Percentiles rank a stretch among this genome's conserved stretches.
Evolutionary conservation across 2,113 vertebrate genomes (phyloP).

Genomic region (Cacatua alba): DNA sequence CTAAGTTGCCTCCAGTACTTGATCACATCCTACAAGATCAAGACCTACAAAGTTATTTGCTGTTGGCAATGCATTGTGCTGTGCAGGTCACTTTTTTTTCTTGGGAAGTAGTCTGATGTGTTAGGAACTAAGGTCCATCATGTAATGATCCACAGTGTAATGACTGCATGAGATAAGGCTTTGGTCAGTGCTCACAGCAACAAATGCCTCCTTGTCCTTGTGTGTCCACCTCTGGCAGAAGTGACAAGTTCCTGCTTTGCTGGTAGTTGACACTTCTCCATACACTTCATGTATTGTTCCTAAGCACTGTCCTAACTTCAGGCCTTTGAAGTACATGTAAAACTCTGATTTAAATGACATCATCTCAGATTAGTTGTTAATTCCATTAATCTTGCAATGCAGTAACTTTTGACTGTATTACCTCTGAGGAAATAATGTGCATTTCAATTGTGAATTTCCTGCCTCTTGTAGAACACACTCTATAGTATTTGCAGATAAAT

Average conservation of each 20-base stretch:
- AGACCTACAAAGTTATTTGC: background rate
- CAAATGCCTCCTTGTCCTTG: background rate
- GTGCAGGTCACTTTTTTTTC: background rate
- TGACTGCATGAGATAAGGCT: background rate
- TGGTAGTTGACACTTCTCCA: background rate
- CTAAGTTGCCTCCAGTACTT: background rate
- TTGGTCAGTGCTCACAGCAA: background rate
- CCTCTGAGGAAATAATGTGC: background rate
- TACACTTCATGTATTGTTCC: background rate
- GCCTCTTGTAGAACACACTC: background rate
- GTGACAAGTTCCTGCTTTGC: background rate
- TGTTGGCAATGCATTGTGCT: background rate
- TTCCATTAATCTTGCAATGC: background rate
- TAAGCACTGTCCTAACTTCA: background rate
- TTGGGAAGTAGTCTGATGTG: background rate
- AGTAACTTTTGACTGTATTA: background rate
- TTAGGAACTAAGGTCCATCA: background rate
- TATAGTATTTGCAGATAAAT: background rate
- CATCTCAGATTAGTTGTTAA: background rate
- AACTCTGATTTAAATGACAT: background rate
- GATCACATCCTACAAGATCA: accelerated
- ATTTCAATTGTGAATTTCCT: background rate
- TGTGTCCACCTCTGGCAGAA: background rate
- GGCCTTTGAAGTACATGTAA: background rate
- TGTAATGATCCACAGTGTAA: no score